phyloP scores from a whole-genome alignment of 2,888 invertebrate species.

The Drosophila buzzatii region DNA sequence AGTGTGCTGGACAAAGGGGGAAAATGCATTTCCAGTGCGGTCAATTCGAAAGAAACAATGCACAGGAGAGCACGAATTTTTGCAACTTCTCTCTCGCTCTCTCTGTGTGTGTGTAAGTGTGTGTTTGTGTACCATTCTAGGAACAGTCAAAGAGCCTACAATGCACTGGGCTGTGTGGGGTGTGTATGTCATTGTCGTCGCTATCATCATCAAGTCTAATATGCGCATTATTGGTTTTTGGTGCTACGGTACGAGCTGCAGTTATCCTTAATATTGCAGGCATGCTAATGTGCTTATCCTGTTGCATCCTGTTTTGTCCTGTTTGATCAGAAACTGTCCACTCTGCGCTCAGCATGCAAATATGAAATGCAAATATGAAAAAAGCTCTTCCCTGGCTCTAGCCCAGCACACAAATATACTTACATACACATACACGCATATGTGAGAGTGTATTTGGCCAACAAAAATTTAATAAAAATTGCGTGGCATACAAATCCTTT shows the following conservation, averaged over 20 bases:
- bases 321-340: constrained; percentile 42
- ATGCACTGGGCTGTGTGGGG: background rate
- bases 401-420: background rate
- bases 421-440: no score
- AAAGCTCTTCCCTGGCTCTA: constrained; percentile 15
- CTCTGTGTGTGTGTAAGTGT: no score
- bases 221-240: constrained; percentile 78
- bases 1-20: background rate
- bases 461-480: constrained; percentile 62
- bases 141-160: constrained; percentile 40
- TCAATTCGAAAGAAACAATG: constrained; percentile 76
- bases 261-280: constrained; percentile 73
- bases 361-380: constrained; percentile 71
- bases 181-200: constrained; percentile 39
- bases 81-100: constrained; percentile 27
- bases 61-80: constrained; percentile 51
- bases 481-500: constrained; percentile 65
- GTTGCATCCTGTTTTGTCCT: constrained; percentile 37
- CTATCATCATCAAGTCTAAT: constrained; percentile 73
- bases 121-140: constrained; percentile 20
- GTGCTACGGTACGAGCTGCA: constrained; percentile 51
- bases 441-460: background rate
- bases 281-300: constrained; percentile 66
- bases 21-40: constrained; percentile 56
- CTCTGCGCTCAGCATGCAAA: constrained; percentile 68